Conservation (phyloP, 2,888 invertebrate species). For the Elegia similella region DNA sequence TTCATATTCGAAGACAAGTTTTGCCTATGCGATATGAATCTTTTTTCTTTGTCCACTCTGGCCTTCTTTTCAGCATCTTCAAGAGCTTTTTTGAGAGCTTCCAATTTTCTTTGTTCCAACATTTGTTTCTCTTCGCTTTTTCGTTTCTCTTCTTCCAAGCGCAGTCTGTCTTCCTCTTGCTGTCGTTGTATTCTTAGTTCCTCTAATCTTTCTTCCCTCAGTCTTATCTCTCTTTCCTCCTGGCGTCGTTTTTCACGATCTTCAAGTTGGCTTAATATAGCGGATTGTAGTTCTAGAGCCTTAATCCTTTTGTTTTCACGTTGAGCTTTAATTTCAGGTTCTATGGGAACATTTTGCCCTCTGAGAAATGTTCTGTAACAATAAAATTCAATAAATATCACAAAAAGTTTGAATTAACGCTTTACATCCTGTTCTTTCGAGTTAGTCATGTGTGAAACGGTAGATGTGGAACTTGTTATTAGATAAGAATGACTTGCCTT, state of each 20-base stretch:
- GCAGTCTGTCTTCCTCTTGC: constrained; percentile 85
- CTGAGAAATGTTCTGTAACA: constrained; percentile 85
- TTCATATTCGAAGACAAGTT: constrained; percentile 28
- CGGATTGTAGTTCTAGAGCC: constrained; percentile 92
- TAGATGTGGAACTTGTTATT: background rate
- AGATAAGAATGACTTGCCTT: constrained; percentile 42
- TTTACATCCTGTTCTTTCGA: too few species aligned
- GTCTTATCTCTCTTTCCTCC: constrained; percentile 87
- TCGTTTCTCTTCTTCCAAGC: constrained; percentile 87
- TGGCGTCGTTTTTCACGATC: constrained; percentile 89
- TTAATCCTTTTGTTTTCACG: constrained; percentile 90
- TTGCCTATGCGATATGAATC: constrained; percentile 59
- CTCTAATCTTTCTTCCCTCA: constrained; percentile 90
- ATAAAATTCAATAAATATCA: constrained; percentile 23
- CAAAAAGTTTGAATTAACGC: too few species aligned
- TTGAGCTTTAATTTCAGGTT: constrained; percentile 90
- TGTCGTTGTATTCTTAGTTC: constrained; percentile 89
- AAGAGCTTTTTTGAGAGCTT: constrained; percentile 88
- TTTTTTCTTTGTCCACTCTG: constrained; percentile 84
- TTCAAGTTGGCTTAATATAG: constrained; percentile 91
- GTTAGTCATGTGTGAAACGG: background rate
- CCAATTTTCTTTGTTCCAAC: constrained; percentile 86
- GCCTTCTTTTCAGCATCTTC: constrained; percentile 89
- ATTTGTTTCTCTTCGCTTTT: constrained; percentile 85
- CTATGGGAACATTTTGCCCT: constrained; percentile 93